Evolutionary conservation across 2,888 invertebrate species (phyloP), one percentile per base, ranked within the genome.

Genomic region (Morpho deidamia): DNA sequence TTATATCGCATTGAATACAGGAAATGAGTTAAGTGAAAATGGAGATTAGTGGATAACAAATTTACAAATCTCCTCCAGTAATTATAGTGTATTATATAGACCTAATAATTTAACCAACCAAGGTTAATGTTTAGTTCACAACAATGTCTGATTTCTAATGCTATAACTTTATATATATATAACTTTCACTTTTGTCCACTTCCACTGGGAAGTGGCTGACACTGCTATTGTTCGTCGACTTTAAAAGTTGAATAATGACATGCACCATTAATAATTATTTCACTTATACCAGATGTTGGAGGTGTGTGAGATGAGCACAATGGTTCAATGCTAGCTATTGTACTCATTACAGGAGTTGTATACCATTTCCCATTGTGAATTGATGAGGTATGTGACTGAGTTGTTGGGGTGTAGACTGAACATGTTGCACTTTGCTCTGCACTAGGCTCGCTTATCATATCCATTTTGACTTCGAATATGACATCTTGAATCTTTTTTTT

Each of bases 401-500:
- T 70, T 11, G 71, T 59, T 43, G 80, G 67, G 1, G 76, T 68
- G 52, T 72, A 85, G 0, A 81, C 78, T 1, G 79, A 73, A 56
- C 79, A 80, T 1, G 77, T 60, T 0, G 70, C 55, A 4, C 62
- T 64, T 41, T 74, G 76, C 12, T 84, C 83, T 2, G 63, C 49
- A 49, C 78, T 71, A 0, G 70, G 63, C 11, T 90, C 89, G 65
- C 76, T 84, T 40, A 91, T 78, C 69, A 91, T 85, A 11, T 89
- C 90, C 91, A 92, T 91, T 72, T 91, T 92, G 0, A 92, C 91
- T 65, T 92, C 92, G 72, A 91, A 92, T 63, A 92, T 89, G 9
- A 90, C 88, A 64, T 91, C 92, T 65, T 92, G 91, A 55, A 92
- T 92, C 68, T 91, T 92, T 66, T 92, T 92, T 66, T 92, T 92